Conservation (phyloP, 2,113 vertebrate species). For the Bufo bufo region DNA sequence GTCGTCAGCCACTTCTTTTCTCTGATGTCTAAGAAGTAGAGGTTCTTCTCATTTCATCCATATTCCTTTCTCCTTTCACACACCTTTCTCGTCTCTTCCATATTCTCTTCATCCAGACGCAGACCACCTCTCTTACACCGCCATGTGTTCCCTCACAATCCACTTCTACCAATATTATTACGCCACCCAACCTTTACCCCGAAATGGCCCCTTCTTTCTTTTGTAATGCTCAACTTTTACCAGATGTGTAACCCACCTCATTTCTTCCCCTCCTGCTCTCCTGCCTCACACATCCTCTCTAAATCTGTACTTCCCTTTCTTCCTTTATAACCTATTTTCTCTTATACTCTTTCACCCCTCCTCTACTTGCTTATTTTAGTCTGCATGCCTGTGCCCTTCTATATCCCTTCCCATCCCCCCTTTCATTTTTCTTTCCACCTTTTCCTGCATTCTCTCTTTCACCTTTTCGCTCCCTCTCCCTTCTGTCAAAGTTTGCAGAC, state of each 20-base stretch:
- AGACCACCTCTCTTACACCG: not conserved
- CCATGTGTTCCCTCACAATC: not conserved
- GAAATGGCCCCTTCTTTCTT: not conserved
- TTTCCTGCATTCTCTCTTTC: not conserved
- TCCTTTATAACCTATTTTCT: not conserved
- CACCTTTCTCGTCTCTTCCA: not conserved
- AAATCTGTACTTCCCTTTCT: not conserved
- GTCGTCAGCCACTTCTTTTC: not conserved
- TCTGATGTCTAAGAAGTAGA: not conserved
- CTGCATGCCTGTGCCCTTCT: too few species aligned
- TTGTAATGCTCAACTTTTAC: not conserved
- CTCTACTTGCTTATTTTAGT: not conserved
- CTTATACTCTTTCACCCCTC: not conserved
- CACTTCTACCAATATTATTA: not conserved
- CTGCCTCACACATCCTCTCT: not conserved
- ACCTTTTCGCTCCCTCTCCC: not conserved
- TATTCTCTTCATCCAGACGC: not conserved
- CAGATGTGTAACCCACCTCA: not conserved
- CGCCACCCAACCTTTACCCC: not conserved
- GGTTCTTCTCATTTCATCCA: not conserved
- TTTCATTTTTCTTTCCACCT: not conserved
- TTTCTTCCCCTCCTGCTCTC: not conserved
- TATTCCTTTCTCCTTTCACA: not conserved
- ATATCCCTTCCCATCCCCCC: not conserved
- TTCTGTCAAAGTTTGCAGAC: conserved; percentile 20